Base-by-base conservation (phyloP, 2,888 invertebrate species). In the Luperina nickerlii region DNA sequence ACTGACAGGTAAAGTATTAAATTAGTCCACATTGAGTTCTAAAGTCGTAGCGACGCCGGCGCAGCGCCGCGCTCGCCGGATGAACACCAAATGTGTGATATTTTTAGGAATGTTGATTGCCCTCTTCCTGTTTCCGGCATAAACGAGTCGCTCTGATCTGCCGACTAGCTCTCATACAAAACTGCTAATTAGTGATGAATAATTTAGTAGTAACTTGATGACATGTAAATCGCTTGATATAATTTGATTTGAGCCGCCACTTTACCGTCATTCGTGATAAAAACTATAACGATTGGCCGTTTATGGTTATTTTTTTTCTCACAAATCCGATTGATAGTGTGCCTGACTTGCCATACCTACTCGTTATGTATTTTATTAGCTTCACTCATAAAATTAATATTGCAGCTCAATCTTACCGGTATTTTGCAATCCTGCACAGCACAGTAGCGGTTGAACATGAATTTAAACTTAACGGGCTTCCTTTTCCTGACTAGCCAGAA, bases 71-170 rank as follows among this genome's bases (percentile, higher is more conserved):
- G 89, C 83, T 91, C 93, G 93, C 95, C 96, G 96, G 96, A 96
- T 95, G 96, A 95, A 94, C 95, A 95, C 96, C 96, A 96, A 96
- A 96, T 96, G 97, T 95, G 96, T 95, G 95, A 95, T 97, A 97
- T 97, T 96, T 97, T 96, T 97, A 96, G 96, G 95, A 95, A 96
- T 95, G 96, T 96, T 96, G 97, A 96, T 97, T 96, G 95, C 96
- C 90, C 91, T 92, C 95, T 97, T 97, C 97, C 97, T 96, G 96
- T 96, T 95, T 97, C 97, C 97, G 96, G 94, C 94, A 93, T 89
- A 89, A 88, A 87, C 90, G 85, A 87, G 82, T 85, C 91, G 93
- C 95, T 95, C 91, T 95, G 95, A 96, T 96, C 94, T 94, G 92
- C 94, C 94, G 94, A 90, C 87, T 91, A 86, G 88, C 90, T 91